A percentile compares a stretch with the other conserved stretches of the same genome.
phyloP scores from a whole-genome alignment of 2,113 vertebrate genomes.

The Cyrtonyx montezumae region DNA sequence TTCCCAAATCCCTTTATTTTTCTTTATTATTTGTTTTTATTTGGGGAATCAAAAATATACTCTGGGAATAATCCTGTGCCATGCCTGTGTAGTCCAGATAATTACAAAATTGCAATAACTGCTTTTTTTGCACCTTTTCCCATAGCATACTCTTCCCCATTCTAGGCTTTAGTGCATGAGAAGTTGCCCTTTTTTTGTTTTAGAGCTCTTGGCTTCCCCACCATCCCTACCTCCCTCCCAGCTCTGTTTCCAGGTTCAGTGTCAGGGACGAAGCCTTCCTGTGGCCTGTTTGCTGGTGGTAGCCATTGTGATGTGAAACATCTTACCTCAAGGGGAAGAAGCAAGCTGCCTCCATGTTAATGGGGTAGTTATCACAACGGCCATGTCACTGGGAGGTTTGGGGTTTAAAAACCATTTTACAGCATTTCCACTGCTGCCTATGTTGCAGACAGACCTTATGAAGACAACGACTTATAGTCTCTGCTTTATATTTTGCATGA shows the following conservation, averaged over 20 bases:
- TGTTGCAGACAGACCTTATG: background rate
- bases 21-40: background rate
- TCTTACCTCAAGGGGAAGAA: background rate
- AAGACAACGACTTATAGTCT: background rate
- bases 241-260: background rate
- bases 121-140: background rate
- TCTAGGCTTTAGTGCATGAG: background rate
- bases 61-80: background rate
- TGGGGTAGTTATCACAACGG: background rate
- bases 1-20: background rate
- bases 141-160: background rate
- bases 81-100: background rate
- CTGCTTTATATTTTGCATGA: background rate
- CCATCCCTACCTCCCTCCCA: background rate
- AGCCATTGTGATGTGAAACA: background rate
- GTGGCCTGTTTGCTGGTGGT: background rate
- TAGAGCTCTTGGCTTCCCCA: background rate
- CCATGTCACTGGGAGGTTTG: background rate
- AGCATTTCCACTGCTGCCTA: fast-evolving
- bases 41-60: background rate
- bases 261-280: background rate
- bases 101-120: background rate
- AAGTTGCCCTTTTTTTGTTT: background rate
- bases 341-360: background rate
- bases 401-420: background rate